phyloP scores from a whole-genome alignment of 2,797 vertebrate genomes.

The Thaleichthys pacificus region DNA sequence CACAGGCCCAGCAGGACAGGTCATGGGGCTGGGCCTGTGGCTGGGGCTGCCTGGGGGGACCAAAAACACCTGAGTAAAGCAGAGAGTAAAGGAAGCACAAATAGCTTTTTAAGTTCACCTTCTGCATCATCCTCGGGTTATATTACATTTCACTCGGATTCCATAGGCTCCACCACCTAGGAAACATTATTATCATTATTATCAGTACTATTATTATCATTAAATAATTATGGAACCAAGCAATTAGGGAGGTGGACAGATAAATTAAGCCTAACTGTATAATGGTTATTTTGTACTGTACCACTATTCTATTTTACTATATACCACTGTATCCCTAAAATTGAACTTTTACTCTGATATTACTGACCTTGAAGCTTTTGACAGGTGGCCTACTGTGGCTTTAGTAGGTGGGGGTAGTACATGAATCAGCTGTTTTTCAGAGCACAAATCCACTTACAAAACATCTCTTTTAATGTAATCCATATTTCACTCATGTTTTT shows the following conservation, averaged over 20 bases:
- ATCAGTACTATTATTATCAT: slow-evolving; percentile 42
- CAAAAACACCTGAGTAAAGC: slow-evolving; percentile 68
- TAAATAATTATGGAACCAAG: slow-evolving; percentile 21
- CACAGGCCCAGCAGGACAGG: slow-evolving; percentile 64
- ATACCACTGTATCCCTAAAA: slow-evolving; percentile 25
- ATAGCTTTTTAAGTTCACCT: slow-evolving; percentile 87
- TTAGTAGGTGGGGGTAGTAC: slow-evolving; percentile 29
- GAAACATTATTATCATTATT: not conserved
- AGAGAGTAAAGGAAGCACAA: slow-evolving; percentile 80
- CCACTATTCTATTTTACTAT: slow-evolving; percentile 43
- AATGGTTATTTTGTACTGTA: slow-evolving; percentile 46
- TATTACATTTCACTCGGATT: slow-evolving; percentile 83
- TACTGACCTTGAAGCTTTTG: slow-evolving; percentile 43
- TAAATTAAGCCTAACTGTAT: slow-evolving; percentile 16
- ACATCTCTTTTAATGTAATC: slow-evolving; percentile 41
- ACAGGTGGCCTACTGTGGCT: slow-evolving; percentile 35
- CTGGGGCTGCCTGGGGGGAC: slow-evolving; percentile 65
- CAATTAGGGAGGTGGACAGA: slow-evolving; percentile 1
- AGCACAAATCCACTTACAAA: slow-evolving; percentile 35
- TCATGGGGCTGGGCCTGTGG: slow-evolving; percentile 35
- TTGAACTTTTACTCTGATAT: slow-evolving; percentile 17
- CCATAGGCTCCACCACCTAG: slow-evolving; percentile 81
- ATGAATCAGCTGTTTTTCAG: slow-evolving; percentile 32
- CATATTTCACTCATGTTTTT: slow-evolving; percentile 47
- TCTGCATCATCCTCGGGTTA: slow-evolving; percentile 83